Evolutionary conservation across 2,888 invertebrate genomes (phyloP).

Genomic region (Dorcus hopei): DNA sequence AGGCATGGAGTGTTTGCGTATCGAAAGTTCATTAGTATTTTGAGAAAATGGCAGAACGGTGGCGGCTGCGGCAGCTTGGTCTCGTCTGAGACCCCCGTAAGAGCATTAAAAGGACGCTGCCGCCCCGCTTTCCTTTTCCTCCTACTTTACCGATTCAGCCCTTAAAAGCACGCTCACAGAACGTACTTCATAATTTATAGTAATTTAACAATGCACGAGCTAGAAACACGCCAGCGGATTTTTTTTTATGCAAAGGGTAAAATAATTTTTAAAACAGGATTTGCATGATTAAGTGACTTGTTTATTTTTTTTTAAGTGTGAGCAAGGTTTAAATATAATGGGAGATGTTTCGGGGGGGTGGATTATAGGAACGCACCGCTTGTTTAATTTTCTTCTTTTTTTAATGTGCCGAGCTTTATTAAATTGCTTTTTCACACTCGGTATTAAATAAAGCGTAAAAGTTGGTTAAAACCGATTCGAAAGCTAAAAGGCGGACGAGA

Average conservation of each 20-base stretch:
- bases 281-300: conserved; percentile 36
- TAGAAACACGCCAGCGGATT: conserved; percentile 22
- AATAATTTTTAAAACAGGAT: conserved; percentile 30
- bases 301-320: conserved; percentile 22
- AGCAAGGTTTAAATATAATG: conserved; percentile 12
- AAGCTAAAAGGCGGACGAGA: conserved; percentile 13
- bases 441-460: conserved; percentile 18
- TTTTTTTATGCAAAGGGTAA: conserved; percentile 26
- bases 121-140: conserved; percentile 31
- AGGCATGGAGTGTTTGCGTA: conserved; percentile 15
- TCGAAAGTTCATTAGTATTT: conserved; percentile 30
- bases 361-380: conserved; percentile 17
- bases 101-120: conserved; percentile 37
- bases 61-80: conserved; percentile 21
- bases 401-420: conserved; percentile 5
- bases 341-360: conserved; percentile 21
- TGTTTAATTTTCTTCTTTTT: not conserved
- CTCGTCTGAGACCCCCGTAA: conserved; percentile 22
- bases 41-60: conserved; percentile 23
- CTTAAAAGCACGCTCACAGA: conserved; percentile 32
- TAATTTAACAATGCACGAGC: conserved; percentile 38
- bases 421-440: conserved; percentile 1
- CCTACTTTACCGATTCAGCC: conserved; percentile 37
- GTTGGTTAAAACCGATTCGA: conserved; percentile 19
- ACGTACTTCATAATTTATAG: conserved; percentile 30